Conservation (phyloP, 2,113 vertebrate species). For the Glaucomys volans region DNA sequence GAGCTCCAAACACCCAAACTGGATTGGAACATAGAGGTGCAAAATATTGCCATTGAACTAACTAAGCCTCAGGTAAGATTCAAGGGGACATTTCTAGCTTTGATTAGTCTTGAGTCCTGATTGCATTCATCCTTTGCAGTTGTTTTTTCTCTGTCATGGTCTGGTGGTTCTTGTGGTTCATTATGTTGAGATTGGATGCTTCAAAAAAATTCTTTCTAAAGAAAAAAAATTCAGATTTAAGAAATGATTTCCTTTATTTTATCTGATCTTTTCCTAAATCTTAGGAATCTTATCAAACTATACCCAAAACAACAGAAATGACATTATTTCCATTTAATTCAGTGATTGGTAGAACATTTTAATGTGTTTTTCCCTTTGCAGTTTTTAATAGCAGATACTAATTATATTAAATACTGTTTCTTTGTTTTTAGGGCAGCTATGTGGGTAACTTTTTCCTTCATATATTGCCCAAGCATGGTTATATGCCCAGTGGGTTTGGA, state of each 20-base stretch:
- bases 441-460: not conserved
- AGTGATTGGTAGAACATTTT: not conserved
- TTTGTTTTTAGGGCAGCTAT: slow-evolving; percentile 37
- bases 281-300: not conserved
- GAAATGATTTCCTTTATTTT: not conserved
- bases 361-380: not conserved
- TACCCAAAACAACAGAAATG: not conserved
- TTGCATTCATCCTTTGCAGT: not conserved
- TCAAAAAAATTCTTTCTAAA: not conserved
- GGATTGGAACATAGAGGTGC: slow-evolving; percentile 93
- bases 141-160: not conserved
- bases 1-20: slow-evolving; percentile 94
- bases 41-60: slow-evolving; percentile 95
- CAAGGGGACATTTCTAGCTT: not conserved
- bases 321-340: slow-evolving; percentile 35
- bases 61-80: slow-evolving; percentile 93
- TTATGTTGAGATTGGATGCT: not conserved
- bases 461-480: slow-evolving; percentile 13
- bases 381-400: slow-evolving; percentile 22
- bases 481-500: not conserved
- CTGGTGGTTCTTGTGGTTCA: not conserved
- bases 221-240: slow-evolving; percentile 4
- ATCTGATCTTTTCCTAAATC: not conserved
- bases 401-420: not conserved
- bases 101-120: not conserved